A percentile compares a stretch with the other conserved stretches of the same genome.
Conservation (phyloP, 2,113 vertebrate genomes). For the Poicephalus gulielmi region DNA sequence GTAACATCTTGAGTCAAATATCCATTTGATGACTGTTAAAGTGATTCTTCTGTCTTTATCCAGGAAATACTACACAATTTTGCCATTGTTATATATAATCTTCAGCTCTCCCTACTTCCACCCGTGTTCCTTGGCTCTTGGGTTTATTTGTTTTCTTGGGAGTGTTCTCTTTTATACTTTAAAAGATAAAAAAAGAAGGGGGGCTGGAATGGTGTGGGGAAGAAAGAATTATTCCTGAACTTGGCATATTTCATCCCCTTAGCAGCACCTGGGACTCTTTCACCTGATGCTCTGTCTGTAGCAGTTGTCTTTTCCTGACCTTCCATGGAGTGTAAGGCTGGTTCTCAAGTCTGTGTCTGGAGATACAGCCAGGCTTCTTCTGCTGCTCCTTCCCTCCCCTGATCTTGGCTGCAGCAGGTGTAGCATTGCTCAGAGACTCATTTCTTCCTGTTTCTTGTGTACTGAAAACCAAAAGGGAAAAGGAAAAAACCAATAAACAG, state of each 20-base stretch:
- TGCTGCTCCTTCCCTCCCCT: neutral
- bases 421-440: neutral
- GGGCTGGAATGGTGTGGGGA: neutral
- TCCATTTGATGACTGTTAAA: neutral
- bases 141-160: neutral
- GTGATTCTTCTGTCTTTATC: neutral
- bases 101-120: neutral
- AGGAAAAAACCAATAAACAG: neutral
- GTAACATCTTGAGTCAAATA: neutral
- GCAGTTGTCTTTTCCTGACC: neutral
- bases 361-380: neutral
- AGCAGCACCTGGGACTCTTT: neutral
- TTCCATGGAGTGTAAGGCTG: neutral
- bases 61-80: slow-evolving; percentile 21
- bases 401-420: neutral
- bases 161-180: neutral
- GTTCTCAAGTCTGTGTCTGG: neutral
- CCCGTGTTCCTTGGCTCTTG: neutral
- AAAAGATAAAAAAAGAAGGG: neutral
- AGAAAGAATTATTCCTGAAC: neutral
- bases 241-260: neutral
- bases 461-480: neutral
- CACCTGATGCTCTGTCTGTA: neutral
- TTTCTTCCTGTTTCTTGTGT: neutral
- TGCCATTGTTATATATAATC: slow-evolving; percentile 30